These are phyloP conservation scores for Rapana venosa DNA, from an alignment of 2,888 invertebrate genomes.

Conservation along the genomic window DNA sequence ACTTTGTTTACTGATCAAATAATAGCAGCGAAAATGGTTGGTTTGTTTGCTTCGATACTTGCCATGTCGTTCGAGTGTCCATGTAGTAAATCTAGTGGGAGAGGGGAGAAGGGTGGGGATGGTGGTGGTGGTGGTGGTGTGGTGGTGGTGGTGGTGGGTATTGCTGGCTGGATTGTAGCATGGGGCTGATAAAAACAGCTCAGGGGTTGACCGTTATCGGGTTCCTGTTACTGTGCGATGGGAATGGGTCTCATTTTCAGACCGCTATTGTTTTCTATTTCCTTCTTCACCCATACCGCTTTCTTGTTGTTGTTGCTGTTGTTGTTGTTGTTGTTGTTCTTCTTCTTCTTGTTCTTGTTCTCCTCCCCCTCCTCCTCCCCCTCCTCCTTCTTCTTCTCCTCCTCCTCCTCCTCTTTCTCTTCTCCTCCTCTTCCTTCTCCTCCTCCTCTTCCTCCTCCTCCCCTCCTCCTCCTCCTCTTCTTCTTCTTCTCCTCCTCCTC, in stretches of 20 bases:
- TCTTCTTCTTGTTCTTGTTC: not conserved
- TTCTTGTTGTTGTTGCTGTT: not conserved
- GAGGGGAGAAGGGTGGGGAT: too few species aligned
- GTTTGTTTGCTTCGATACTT: too few species aligned
- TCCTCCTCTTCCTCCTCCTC: not conserved
- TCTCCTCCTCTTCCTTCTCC: not conserved
- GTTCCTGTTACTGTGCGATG: not conserved
- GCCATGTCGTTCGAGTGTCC: too few species aligned
- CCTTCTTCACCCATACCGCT: too few species aligned
- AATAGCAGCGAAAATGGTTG: too few species aligned
- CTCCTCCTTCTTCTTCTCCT: not conserved
- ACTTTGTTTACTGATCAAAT: too few species aligned
- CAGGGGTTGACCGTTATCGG: not conserved
- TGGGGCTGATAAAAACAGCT: too few species aligned
- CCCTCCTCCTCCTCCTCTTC: constrained; percentile 3
- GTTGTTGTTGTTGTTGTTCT: not conserved
- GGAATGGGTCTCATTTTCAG: not conserved
- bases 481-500: constrained; percentile 12
- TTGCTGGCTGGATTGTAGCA: too few species aligned
- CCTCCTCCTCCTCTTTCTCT: not conserved
- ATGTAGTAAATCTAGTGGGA: too few species aligned
- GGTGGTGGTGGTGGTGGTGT: too few species aligned
- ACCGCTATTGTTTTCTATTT: not conserved
- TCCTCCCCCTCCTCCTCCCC: not conserved
- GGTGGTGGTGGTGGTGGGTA: too few species aligned